A percentile compares a stretch with the other conserved stretches of the same genome.
Conservation (phyloP, 2,797 vertebrate species). For the Holocentrus rufus region DNA sequence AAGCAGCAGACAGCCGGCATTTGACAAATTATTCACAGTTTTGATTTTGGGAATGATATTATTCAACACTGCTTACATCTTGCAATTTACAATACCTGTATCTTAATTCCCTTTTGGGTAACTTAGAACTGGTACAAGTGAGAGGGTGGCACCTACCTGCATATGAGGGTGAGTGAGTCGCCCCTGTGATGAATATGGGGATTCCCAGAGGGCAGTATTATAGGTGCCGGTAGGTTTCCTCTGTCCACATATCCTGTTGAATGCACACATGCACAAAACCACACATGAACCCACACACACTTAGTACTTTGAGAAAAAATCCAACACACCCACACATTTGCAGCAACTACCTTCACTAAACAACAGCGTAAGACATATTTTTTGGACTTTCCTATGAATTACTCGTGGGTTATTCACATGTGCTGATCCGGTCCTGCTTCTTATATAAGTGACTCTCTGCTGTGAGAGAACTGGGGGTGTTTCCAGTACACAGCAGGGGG, state of each 20-base stretch:
- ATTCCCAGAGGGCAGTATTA: slow-evolving; percentile 61
- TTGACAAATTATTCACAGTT: too few relatives aligned
- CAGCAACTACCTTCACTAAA: slow-evolving; percentile 12
- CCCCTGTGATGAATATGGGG: slow-evolving; percentile 62
- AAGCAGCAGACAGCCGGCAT: too few relatives aligned
- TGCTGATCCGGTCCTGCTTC: slow-evolving; percentile 34
- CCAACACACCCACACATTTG: slow-evolving; percentile 20
- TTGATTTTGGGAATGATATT: neutral
- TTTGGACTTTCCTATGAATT: slow-evolving; percentile 44
- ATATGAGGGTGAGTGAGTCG: slow-evolving; percentile 71
- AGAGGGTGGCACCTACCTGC: slow-evolving; percentile 76
- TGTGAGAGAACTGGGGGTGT: slow-evolving; percentile 46
- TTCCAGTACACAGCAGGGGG: slow-evolving; percentile 41
- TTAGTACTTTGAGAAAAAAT: slow-evolving; percentile 13
- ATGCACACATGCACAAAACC: slow-evolving; percentile 26
- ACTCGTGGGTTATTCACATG: slow-evolving; percentile 37
- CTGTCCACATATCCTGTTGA: slow-evolving; percentile 70
- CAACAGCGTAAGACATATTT: slow-evolving; percentile 27
- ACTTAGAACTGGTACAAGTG: neutral
- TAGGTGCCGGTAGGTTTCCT: slow-evolving; percentile 38
- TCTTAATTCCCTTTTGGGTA: neutral
- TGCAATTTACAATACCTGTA: neutral
- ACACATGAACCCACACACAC: slow-evolving; percentile 22
- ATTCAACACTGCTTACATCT: neutral
- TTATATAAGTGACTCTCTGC: slow-evolving; percentile 46